Base-by-base conservation (phyloP, 2,888 invertebrate species). In the Eilema depressum region DNA sequence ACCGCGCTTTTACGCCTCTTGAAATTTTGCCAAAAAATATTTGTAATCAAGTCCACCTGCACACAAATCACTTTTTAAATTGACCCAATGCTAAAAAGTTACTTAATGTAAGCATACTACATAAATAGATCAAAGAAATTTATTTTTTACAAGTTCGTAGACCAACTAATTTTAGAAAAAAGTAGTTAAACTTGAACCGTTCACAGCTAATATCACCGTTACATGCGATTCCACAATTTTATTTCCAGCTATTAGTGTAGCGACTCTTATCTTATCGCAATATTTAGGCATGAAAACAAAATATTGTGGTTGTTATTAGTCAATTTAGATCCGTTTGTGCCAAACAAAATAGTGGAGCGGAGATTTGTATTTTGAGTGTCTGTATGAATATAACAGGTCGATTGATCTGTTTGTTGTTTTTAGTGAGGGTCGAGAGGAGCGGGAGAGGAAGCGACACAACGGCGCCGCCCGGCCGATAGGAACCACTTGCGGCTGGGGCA, bases 341-440 rank as follows among this genome's bases (percentile, higher is more conserved):
- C 80, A 83, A 87, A 83, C 85, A 84, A 86, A 86, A 85, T 86
- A 87, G 82, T 78, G 68, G 77, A 75, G 74, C 79, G 74, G 79
- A 84, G 83, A 89, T 86, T 87, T 81, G 87, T 85, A 86, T 90
- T 86, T 85, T 83, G 86, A 86, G 87, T 85, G 84, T 88, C 86
- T 84, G 88, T 86, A 88, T 87, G 88, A 88, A 86, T 87, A 87
- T 90, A 90, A 89, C 90, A 92, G 90, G 89, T 89, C 91, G 90
- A 93, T 93, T 92, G 92, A 93, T 94, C 91, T 94, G 95, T 94
- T 94, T 94, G 93, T 94, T 94, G 93, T 94, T 93, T 92, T 91
- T 89, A 92, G 91, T 89, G 86, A 87, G 88, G 88, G 91, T 86
- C 88, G 90, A 88, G 90, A 90, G 90, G 88, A 89, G 88, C 86